Base-by-base conservation (phyloP, 1,140 invertebrate species). In the Drosophila sp. region DNA sequence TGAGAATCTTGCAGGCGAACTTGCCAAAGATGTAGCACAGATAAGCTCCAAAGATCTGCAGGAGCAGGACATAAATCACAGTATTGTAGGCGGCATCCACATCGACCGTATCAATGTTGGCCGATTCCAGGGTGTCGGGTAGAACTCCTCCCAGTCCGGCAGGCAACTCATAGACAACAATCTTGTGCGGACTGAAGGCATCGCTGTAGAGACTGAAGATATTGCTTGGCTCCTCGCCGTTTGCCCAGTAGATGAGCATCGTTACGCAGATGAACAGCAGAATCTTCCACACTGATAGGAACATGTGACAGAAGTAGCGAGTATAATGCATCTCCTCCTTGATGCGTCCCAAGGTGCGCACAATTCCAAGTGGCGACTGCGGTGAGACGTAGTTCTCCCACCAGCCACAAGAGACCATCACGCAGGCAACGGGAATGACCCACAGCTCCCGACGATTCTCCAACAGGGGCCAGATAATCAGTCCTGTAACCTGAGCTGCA, bases 301-400 rank as follows among this genome's bases (percentile, higher is more conserved):
- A 97, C 70, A 97, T 94, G 91, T 98, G 97, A 1, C 94, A 96
- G 91, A 97, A 98, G 86, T 98, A 98, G 56, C 97, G 93, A 0
- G 96, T 97, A 41, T 94, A 91, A 53, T 94, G 94, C 54, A 98
- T 92, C 71, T 96, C 94, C 46, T 98, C 96, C 86, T 97, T 97
- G 16, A 98, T 94, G 84, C 94, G 94, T 25, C 95, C 96, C 45
- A 98, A 92, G n/a, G 94, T 94, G 82, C 95, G 95, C 16, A 98
- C 95, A 46, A 97, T 92, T 94, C 95, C 94, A 64, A 97, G 94
- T 0, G 96, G 95, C 72, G 96, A 97, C 58, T 96, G 94, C 72
- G 94, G 94, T 25, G 96, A 96, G 0, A 98, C 97, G 89, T 97
- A 99, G 93, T 99, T 99, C 92, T 99, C 98, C 98, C 98, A 99